Base-by-base conservation (phyloP, 2,113 vertebrate species). In the Eclectus roratus region DNA sequence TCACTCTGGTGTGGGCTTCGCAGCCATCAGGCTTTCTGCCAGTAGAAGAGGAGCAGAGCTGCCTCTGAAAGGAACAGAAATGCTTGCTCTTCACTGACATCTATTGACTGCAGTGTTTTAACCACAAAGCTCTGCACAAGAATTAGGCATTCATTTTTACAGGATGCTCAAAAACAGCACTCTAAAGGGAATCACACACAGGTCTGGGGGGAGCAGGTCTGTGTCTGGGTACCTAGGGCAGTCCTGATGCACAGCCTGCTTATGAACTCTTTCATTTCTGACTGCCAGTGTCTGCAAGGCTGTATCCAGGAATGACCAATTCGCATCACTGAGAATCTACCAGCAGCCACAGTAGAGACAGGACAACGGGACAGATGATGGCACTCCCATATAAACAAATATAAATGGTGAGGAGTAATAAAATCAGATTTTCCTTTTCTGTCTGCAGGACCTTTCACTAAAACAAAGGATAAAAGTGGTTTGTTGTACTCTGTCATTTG, bases 41-140 rank as follows among this genome's bases (percentile, higher is more conserved):
- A 18, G 3, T 3, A 19, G 41, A 33, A 25, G 6, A 21, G 39
- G 44, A 60, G 35, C 33, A 70, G 70, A 6, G 0, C 53, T 35
- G 55, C n/a, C 33, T 19, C 20, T 0, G 2, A 60, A 53, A 47
- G 33, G 43, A 28, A 64, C 8, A 47, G 27, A 37, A 85, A 77
- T 10, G 31, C 41, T 82, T 69, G 65, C 70, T 76, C 91, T 91
- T 63, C 72, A 24, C 50, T 72, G 84, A 81, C 80, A 94, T 49
- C 83, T 85, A 66, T 17, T n/a, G 53, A 63, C 50, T 15, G 23
- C 41, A 61, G 37, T 1, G 13, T 28, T 90, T 13, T 37, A 70
- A 64, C 33, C 46, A 65, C 71, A 79, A 79, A 88, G 70, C 55
- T 49, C 41, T 19, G 50, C n/a, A 31, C 35, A 23, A 53, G 21